phyloP scores from a whole-genome alignment of 1,140 invertebrate genomes.

The Diorhabda carinulata region DNA sequence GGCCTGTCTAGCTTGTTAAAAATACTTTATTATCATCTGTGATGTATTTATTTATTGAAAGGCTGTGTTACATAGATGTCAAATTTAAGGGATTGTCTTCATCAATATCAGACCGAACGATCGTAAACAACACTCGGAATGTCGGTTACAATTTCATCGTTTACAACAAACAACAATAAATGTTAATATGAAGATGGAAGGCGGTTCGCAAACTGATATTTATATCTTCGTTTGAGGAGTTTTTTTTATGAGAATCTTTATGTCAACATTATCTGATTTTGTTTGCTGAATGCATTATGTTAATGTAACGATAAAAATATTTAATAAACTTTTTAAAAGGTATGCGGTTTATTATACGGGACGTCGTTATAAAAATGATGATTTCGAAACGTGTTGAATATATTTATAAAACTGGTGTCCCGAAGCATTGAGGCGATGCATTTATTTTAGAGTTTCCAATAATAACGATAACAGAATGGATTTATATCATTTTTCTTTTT shows the following conservation, averaged over 20 bases:
- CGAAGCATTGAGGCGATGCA: no score
- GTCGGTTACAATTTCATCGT: constrained; percentile 1
- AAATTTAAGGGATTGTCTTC: constrained; percentile 26
- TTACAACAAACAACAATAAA: constrained; percentile 3
- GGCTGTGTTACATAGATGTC: constrained; percentile 24
- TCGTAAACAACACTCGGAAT: constrained; percentile 12
- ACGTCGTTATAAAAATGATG: no score
- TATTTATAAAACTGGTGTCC: no score
- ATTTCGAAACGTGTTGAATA: no score
- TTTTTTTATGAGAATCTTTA: constrained; percentile 1
- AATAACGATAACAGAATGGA: no score
- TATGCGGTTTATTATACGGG: no score
- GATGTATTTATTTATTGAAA: constrained; percentile 20
- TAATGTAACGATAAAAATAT: background rate
- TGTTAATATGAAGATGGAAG: constrained; percentile 2
- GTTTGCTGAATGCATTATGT: background rate
- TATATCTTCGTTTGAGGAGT: background rate
- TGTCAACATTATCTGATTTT: constrained; percentile 3
- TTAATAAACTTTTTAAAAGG: no score
- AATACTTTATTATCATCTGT: constrained; percentile 29
- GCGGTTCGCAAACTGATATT: background rate
- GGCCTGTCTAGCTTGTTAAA: constrained; percentile 31
- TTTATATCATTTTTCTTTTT: no score
- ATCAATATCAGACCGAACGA: constrained; percentile 14
- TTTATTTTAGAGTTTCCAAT: no score